Percentiles rank a stretch among this genome's conserved stretches.
phyloP scores from a whole-genome alignment of 2,888 invertebrate species.

The Nomada flava region DNA sequence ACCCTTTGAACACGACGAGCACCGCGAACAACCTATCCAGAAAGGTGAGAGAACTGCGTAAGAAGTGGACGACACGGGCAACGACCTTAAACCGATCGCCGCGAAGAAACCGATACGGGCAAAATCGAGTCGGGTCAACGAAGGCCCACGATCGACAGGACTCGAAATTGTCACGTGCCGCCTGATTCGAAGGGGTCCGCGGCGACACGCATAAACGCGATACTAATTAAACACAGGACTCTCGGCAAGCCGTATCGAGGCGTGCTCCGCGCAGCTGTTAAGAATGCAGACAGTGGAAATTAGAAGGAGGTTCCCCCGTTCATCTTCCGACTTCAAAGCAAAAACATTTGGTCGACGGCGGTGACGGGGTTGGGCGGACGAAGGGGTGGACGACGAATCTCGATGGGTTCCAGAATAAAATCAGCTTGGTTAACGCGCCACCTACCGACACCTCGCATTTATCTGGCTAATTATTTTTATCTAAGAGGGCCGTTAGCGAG shows the following conservation, averaged over 20 bases:
- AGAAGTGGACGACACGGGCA: too few species aligned
- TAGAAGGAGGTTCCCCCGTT: conserved; percentile 75
- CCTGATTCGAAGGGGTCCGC: conserved; percentile 44
- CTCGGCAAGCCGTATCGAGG: conserved; percentile 65
- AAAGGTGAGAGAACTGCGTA: too few species aligned
- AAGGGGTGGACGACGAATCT: background rate
- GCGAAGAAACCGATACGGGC: background rate
- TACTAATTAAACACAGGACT: conserved; percentile 75
- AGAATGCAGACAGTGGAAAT: conserved; percentile 80
- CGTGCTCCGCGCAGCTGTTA: conserved; percentile 68
- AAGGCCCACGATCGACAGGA: conserved; percentile 36
- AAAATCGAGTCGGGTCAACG: background rate
- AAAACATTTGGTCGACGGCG: conserved; percentile 73
- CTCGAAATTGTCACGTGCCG: conserved; percentile 14
- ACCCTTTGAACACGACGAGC: background rate
- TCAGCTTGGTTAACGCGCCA: conserved; percentile 53
- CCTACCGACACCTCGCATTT: conserved; percentile 71
- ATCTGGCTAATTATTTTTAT: conserved; percentile 82
- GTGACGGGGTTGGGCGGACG: background rate
- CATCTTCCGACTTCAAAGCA: conserved; percentile 81
- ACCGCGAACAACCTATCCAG: background rate
- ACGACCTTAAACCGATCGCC: too few species aligned
- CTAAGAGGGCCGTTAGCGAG: conserved; percentile 77
- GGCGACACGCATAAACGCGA: conserved; percentile 70
- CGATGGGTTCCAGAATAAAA: conserved; percentile 65